Evolutionary conservation across 2,113 vertebrate genomes (phyloP).

Genomic region (Mus musculus): DNA sequence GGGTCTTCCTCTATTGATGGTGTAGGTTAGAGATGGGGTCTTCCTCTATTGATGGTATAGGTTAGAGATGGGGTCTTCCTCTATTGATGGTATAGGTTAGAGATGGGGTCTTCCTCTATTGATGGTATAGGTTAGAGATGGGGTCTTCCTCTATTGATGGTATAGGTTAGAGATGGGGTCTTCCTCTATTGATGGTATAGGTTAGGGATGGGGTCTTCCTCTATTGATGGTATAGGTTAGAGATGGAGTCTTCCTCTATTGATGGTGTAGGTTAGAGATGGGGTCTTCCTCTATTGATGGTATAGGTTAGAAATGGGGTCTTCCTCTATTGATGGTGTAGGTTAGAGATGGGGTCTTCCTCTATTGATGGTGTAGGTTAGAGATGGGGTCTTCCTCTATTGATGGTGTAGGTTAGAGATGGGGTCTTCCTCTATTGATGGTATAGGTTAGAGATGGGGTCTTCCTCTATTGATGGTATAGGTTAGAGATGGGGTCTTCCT

Average conservation of each 20-base stretch:
- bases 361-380: background rate
- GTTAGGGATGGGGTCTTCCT: background rate
- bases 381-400: background rate
- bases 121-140: background rate
- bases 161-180: background rate
- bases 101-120: background rate
- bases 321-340: background rate
- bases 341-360: background rate
- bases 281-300: background rate
- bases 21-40: background rate
- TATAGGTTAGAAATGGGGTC: background rate
- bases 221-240: background rate
- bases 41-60: background rate
- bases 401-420: background rate
- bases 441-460: background rate
- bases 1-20: background rate
- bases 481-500: background rate
- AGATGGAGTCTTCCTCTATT: background rate
- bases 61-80: background rate
- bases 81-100: background rate
- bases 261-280: background rate
- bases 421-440: background rate
- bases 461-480: background rate
- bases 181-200: background rate
- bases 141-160: background rate